Evolutionary conservation across 2,888 invertebrate genomes (phyloP).

Genomic region (Agrotis clavis): DNA sequence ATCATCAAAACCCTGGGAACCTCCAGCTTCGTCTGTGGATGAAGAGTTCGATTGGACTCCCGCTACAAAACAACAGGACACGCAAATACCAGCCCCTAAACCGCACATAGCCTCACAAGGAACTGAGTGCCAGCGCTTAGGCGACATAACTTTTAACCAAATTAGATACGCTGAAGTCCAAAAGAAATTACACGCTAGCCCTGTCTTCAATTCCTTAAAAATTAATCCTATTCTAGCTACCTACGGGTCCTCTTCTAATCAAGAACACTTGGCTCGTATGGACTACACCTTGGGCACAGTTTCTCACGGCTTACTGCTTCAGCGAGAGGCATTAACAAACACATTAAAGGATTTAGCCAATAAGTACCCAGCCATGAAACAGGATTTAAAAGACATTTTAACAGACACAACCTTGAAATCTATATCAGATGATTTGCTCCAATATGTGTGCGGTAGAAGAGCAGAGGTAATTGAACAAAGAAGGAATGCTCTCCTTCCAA

Average conservation of each 20-base stretch:
- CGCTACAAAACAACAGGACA: constrained; percentile 1
- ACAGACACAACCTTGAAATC: constrained; percentile 21
- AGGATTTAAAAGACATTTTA: constrained; percentile 30
- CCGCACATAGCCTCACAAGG: constrained; percentile 15
- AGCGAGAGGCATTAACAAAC: neutral
- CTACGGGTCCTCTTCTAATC: neutral
- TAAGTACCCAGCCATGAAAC: neutral
- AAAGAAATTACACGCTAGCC: constrained; percentile 44
- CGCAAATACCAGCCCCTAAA: neutral
- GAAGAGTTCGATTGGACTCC: constrained; percentile 5
- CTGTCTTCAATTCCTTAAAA: constrained; percentile 33
- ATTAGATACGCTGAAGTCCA: constrained; percentile 34
- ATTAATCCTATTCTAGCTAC: constrained; percentile 25
- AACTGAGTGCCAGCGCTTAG: constrained; percentile 12
- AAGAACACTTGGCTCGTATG: constrained; percentile 3
- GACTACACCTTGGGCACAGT: constrained; percentile 7
- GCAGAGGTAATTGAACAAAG: constrained; percentile 38
- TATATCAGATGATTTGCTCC: constrained; percentile 30
- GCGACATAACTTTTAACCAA: constrained; percentile 15
- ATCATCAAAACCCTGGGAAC: constrained; percentile 2
- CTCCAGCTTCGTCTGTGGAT: neutral
- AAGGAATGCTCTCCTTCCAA: constrained; percentile 11
- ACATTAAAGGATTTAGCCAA: neutral
- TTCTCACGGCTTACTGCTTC: constrained; percentile 10
- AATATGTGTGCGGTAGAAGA: constrained; percentile 41